Evolutionary conservation across 1,140 invertebrate species (phyloP), one percentile per base, ranked within the genome.

Genomic region (Oryctes rhinoceros): DNA sequence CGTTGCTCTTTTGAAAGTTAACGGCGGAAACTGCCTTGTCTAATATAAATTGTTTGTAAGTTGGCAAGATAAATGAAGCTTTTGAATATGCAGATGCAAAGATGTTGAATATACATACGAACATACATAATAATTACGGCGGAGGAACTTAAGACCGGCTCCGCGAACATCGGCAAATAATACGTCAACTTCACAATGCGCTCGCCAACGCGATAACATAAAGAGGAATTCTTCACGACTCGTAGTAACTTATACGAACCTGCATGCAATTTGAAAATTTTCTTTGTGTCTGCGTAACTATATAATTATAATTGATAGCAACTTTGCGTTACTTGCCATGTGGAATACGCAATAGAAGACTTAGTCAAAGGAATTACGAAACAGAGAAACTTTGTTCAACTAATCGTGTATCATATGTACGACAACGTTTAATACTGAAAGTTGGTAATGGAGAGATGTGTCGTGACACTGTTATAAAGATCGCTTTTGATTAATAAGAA

Each of bases 11-110:
- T 59, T 59, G 15, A 13, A 59, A 59, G n/a, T 59, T 59, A 59
- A 59, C 53, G 15, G n/a, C 18, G 13, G 18, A 59, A 59, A 59
- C n/a, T 59, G 18, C 15, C n/a, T 59, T 6, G 53, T 6, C 15
- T 59, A 18, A 59, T 59, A 59, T 59, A 59, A 59, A 59, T 18
- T 59, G 53, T 18, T 59, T 59, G 53, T 59, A 59, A 59, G 53
- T 59, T 59, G 20, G 6, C 53, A 59, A 59, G 53, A 59, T 59
- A 59, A 59, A 59, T 18, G 18, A 18, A 18, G 53, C 49, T 59
- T n/a, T 59, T 59, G 53, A 59, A 59, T 59, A 59, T 59, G 53
- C 53, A 18, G 53, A 59, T 18, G 15, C 18, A 18, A 59, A 59
- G 53, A 59, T 59, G 53, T 18, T 59, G 53, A 59, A 18, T 13